Base-by-base conservation (phyloP, 2,113 vertebrate genomes). In the Toxotes jaculatrix region DNA sequence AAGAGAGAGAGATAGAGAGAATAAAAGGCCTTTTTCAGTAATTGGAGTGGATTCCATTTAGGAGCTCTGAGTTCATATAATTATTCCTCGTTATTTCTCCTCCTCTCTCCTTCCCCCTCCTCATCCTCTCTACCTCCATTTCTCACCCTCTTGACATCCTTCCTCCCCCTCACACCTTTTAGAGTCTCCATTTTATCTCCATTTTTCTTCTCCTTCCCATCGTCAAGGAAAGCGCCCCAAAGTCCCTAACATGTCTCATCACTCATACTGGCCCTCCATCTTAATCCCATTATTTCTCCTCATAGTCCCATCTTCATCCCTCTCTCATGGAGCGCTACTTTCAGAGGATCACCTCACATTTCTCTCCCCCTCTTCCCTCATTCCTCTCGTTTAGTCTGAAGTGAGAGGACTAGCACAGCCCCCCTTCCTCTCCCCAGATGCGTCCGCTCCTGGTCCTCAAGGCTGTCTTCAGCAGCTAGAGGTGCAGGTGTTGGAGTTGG, bases 401-500 rank as follows among this genome's bases (percentile, higher is more conserved):
- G 77, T 76, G 71, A 80, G 83, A 79, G 59, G 76, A 81, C 61
- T 21, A 53, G 36, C 47, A 11, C 17, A 23, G 23, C 55, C 57
- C 57, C 34, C 12, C 2, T 21, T 34, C 23, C 59, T 60, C 59
- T 53, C 51, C 53, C 78, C 64, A 65, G 63, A 32, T 80, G 56
- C 81, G 84, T 87, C 71, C 64, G 40, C 69, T 63, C 72, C 72
- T 62, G 23, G 38, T 82, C 70, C 55, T 36, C 7, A 14, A 57
- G 79, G 79, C 51, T 70, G 79, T 87, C 88, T 73, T 95, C 96
- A 99, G 94, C 97, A 98, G 95, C 96, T 97, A 86, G 97, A 97
- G 40, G 96, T 97, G 91, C 96, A 97, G 7, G 96, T 96, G 93
- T 97, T 97, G 0, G 96, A 96, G 86, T 95, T 97, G 14, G 97